These are phyloP conservation scores for Zaprionus lineosus DNA, from an alignment of 2,888 invertebrate genomes.

Conservation along the genomic window DNA sequence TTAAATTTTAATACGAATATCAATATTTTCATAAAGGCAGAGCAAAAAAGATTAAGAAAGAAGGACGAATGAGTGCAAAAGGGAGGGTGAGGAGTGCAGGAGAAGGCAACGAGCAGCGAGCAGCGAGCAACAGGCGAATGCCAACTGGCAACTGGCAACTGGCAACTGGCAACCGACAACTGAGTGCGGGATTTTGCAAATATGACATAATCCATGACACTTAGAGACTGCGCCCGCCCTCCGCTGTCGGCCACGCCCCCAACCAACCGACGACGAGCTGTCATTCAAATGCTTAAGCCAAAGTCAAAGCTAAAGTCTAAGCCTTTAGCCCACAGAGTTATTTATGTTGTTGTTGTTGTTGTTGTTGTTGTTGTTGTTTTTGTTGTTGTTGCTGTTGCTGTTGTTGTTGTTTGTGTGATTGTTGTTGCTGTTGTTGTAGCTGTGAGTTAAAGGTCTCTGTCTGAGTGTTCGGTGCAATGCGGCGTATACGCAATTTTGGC, in stretches of 20 bases:
- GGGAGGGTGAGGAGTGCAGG: conserved; percentile 6
- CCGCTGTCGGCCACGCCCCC: background rate
- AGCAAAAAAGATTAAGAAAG: conserved; percentile 20
- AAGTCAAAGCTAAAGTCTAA: conserved; percentile 33
- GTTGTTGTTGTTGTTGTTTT: background rate
- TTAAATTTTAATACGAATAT: conserved; percentile 65
- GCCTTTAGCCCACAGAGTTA: conserved; percentile 14
- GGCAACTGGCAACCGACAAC: conserved; percentile 7
- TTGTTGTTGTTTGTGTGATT: background rate
- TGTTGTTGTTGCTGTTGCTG: background rate
- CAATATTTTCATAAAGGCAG: conserved; percentile 41
- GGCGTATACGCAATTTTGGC: conserved; percentile 62
- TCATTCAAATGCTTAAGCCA: conserved; percentile 46
- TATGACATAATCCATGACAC: conserved; percentile 77
- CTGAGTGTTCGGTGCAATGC: conserved; percentile 29
- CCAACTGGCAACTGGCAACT: conserved; percentile 13
- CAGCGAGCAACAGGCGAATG: background rate
- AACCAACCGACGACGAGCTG: conserved; percentile 14
- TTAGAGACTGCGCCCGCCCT: conserved; percentile 37
- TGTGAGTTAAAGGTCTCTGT: too few species aligned
- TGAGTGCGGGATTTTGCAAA: conserved; percentile 50
- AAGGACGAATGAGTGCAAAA: background rate
- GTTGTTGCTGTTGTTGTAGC: background rate
- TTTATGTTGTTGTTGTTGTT: conserved; percentile 2
- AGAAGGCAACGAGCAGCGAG: conserved; percentile 13